These are phyloP conservation scores for Plecotus auritus DNA, from an alignment of 2,113 vertebrate genomes.

Conservation along the genomic window DNA sequence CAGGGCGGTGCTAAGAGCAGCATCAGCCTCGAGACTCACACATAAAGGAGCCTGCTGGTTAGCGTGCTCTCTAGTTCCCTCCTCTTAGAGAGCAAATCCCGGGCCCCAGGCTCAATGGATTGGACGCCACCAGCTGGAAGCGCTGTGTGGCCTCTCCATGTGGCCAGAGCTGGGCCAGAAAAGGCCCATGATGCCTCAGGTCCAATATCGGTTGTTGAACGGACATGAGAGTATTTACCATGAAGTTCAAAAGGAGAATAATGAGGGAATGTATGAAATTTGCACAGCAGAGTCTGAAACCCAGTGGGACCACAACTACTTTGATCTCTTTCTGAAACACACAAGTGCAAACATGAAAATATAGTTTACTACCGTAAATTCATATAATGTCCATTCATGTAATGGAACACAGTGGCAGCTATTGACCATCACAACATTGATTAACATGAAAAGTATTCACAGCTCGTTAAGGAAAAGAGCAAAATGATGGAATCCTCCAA, in stretches of 20 bases:
- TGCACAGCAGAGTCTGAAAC: not conserved
- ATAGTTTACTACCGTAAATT: not conserved
- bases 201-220: not conserved
- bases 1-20: not conserved
- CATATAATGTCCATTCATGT: not conserved
- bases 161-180: not conserved
- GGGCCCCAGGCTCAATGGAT: too few species aligned
- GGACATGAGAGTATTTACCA: too few species aligned
- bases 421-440: not conserved
- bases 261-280: not conserved
- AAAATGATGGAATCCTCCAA: too few species aligned
- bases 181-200: not conserved
- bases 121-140: not conserved
- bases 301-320: not conserved
- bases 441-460: not conserved
- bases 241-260: not conserved
- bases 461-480: not conserved
- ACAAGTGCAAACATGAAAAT: too few species aligned
- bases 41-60: too few species aligned
- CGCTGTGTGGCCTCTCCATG: not conserved
- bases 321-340: not conserved
- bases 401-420: too few species aligned
- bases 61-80: not conserved
- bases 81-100: not conserved
- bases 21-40: not conserved